A percentile compares a stretch with the other conserved stretches of the same genome.
Conservation (phyloP, 2,113 vertebrate species). For the Bufo bufo region DNA sequence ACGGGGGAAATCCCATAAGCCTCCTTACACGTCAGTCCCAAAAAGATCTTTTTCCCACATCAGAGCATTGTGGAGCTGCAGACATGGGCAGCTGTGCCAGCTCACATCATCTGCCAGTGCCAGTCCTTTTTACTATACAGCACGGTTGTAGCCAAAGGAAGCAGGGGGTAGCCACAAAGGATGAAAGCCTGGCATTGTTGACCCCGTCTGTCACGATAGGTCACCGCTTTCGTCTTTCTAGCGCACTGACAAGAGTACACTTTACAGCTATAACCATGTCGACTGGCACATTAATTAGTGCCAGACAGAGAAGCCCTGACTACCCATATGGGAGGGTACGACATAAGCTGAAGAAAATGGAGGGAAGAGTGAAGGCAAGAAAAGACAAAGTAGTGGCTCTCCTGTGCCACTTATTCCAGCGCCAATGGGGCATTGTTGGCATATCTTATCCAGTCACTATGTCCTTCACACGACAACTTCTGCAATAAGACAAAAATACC, state of each 20-base stretch:
- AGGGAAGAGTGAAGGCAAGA: too few species aligned
- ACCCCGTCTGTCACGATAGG: neutral
- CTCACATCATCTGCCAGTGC: neutral
- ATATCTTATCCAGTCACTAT: too few species aligned
- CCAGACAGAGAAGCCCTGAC: neutral
- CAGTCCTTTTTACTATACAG: neutral
- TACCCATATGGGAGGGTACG: neutral
- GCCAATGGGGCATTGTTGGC: too few species aligned
- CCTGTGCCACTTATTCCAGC: too few species aligned
- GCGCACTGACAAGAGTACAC: neutral
- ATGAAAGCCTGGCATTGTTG: neutral
- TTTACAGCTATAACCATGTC: neutral
- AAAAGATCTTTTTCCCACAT: neutral
- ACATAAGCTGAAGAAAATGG: neutral
- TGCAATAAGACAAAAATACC: too few species aligned
- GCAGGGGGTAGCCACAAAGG: neutral
- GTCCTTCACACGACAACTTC: too few species aligned
- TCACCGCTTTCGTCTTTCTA: neutral
- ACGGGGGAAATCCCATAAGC: neutral
- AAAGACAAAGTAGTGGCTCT: too few species aligned
- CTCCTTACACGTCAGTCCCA: neutral
- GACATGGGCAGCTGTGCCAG: neutral
- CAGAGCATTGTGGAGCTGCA: neutral
- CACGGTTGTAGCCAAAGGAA: neutral
- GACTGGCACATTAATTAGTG: neutral